A percentile compares a stretch with the other conserved stretches of the same genome.
These are phyloP conservation scores for Imbricaverruca yamaguchii DNA, from an alignment of 2,888 invertebrate genomes.

Conservation along the genomic window DNA sequence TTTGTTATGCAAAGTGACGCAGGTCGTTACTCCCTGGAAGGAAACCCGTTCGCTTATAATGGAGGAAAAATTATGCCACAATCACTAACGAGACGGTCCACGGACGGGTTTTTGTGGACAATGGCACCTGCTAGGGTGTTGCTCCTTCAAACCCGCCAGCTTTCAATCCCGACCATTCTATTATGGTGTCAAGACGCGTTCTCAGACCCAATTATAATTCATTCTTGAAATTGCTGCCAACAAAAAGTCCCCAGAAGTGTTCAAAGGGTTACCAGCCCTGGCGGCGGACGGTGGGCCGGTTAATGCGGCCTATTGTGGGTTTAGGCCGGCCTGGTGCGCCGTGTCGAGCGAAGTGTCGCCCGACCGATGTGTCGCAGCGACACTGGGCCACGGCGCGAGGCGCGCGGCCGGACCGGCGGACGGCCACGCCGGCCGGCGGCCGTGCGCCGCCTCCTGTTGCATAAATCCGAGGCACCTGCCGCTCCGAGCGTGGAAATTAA, in stretches of 20 bases:
- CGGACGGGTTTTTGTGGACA: conserved; percentile 12
- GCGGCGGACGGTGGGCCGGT: not conserved
- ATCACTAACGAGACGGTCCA: not conserved
- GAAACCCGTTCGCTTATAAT: conserved; percentile 4
- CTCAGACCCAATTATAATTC: conserved; percentile 10
- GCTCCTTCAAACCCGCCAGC: conserved; percentile 12
- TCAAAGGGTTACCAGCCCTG: conserved; percentile 3
- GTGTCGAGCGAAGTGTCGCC: too few species aligned
- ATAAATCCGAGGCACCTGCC: conserved; percentile 6
- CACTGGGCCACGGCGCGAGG: too few species aligned
- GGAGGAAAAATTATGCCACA: conserved; percentile 14
- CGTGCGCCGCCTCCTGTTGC: not conserved
- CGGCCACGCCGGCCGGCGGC: too few species aligned
- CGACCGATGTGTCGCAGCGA: too few species aligned
- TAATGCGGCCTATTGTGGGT: conserved; percentile 5
- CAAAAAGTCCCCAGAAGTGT: conserved; percentile 20
- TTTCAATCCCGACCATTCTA: conserved; percentile 15
- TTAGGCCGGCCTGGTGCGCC: not conserved
- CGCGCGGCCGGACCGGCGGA: too few species aligned
- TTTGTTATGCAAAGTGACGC: conserved; percentile 1
- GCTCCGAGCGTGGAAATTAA: conserved; percentile 13
- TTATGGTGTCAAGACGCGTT: conserved; percentile 21
- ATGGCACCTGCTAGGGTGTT: conserved; percentile 15
- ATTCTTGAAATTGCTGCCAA: conserved; percentile 15
- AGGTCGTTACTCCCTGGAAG: not conserved